These are phyloP conservation scores for Lepilemur ruficaudatus DNA, from an alignment of 2,797 vertebrate species.

Conservation along the genomic window DNA sequence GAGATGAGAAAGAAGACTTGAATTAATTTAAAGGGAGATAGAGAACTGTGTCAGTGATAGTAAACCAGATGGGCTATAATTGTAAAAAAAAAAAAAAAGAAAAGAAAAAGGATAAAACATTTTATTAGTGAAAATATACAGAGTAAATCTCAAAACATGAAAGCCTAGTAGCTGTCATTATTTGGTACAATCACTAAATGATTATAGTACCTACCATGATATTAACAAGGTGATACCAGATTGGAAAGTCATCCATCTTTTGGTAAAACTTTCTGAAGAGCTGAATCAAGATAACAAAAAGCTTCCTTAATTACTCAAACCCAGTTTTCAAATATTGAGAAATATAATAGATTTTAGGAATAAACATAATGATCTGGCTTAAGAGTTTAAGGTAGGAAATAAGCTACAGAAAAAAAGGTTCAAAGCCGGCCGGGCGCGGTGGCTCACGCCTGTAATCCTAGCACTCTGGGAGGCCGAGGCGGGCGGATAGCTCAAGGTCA, in stretches of 20 bases:
- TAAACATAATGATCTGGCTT: not conserved
- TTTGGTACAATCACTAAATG: not conserved
- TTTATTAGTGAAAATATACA: not conserved
- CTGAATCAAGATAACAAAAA: not conserved
- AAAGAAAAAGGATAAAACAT: not conserved
- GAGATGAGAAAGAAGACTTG: not conserved
- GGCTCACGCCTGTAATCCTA: too few relatives aligned
- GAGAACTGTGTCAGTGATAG: not conserved
- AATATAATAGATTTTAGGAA: not conserved
- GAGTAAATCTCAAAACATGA: constrained; percentile 11
- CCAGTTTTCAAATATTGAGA: not conserved
- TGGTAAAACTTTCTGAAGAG: not conserved
- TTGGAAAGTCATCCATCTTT: not conserved
- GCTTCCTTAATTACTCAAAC: not conserved
- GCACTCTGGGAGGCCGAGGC: too few relatives aligned
- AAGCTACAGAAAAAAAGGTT: not conserved
- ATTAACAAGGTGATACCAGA: not conserved
- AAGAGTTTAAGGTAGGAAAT: not conserved
- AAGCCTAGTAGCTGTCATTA: not conserved
- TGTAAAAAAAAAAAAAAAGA: not conserved
- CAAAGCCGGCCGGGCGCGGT: not conserved
- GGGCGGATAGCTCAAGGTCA: too few relatives aligned
- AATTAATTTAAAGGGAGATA: not conserved
- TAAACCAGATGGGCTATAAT: not conserved
- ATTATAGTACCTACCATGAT: not conserved